Conservation (phyloP, 2,888 invertebrate species). For the Drosophila flavopinicola region DNA sequence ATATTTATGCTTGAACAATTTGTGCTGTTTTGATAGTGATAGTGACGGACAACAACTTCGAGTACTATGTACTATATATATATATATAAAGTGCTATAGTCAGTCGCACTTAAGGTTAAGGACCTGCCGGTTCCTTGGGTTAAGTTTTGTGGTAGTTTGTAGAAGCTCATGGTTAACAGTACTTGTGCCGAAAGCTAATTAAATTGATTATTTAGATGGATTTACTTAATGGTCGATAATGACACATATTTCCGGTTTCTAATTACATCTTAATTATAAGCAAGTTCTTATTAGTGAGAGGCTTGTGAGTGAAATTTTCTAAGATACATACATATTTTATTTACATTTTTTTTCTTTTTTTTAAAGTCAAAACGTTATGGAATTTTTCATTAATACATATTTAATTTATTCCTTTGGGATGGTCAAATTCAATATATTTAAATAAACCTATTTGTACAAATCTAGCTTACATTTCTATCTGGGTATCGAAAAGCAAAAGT, state of each 20-base stretch:
- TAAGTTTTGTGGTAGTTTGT: conserved; percentile 10
- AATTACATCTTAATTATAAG: neutral
- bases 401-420: too few relatives aligned
- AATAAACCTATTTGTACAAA: too few relatives aligned
- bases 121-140: conserved; percentile 41
- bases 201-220: neutral
- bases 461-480: too few relatives aligned
- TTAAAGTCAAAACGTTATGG: too few relatives aligned
- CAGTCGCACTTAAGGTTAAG: conserved; percentile 62
- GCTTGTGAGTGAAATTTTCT: too few relatives aligned
- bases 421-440: too few relatives aligned
- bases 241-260: neutral
- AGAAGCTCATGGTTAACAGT: conserved; percentile 1
- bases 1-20: conserved; percentile 50
- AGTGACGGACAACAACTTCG: conserved; percentile 1
- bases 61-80: neutral
- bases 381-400: too few relatives aligned
- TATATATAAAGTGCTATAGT: conserved; percentile 3
- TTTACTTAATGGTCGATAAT: too few relatives aligned
- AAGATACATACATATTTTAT: too few relatives aligned
- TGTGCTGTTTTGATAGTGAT: conserved; percentile 1
- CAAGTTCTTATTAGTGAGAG: too few relatives aligned
- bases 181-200: conserved; percentile 10
- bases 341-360: too few relatives aligned
- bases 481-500: too few relatives aligned